phyloP scores from a whole-genome alignment of 2,113 vertebrate genomes.

The Diadophis punctatus region DNA sequence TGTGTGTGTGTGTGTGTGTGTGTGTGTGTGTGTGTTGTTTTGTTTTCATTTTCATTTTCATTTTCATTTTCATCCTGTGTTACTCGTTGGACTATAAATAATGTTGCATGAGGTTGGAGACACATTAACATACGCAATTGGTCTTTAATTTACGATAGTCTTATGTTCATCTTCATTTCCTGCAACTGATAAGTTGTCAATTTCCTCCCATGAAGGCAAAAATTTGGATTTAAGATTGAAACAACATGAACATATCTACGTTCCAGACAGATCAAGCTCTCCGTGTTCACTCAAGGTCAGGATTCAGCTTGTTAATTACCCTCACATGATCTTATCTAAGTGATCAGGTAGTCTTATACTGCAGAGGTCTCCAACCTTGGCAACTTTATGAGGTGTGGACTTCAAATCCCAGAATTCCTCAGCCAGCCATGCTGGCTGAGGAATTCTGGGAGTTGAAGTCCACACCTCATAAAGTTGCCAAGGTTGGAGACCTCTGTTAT shows the following conservation, averaged over 20 bases:
- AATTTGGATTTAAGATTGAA: neutral
- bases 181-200: neutral
- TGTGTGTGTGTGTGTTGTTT: neutral
- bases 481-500: too few relatives aligned
- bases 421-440: too few relatives aligned
- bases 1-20: neutral
- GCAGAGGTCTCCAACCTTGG: too few relatives aligned
- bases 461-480: too few relatives aligned
- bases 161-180: neutral
- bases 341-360: too few relatives aligned
- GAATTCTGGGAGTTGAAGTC: too few relatives aligned
- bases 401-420: too few relatives aligned
- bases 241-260: neutral
- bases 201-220: neutral
- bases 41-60: neutral
- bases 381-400: too few relatives aligned
- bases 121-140: neutral
- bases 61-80: too few relatives aligned
- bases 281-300: neutral
- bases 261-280: neutral
- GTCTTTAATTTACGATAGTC: neutral
- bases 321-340: neutral
- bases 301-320: neutral
- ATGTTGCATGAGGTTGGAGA: neutral
- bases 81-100: constrained; percentile 25